Conservation (phyloP, 2,888 invertebrate species). For the Cerceris rybyensis region DNA sequence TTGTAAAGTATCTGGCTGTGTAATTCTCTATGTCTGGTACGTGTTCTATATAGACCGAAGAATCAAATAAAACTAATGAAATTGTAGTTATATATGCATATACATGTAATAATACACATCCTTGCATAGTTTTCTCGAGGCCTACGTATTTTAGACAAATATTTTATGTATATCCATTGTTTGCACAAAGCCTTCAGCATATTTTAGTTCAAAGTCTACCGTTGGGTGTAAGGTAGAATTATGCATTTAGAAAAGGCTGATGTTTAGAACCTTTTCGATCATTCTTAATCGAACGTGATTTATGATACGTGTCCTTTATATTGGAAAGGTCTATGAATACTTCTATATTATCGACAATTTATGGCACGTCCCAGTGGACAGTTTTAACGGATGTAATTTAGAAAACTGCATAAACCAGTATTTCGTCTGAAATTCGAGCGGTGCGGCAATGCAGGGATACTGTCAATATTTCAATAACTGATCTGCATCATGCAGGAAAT, state of each 20-base stretch:
- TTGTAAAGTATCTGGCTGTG: constrained; percentile 41
- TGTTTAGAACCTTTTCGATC: constrained; percentile 34
- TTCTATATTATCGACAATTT: constrained; percentile 49
- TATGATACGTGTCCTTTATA: constrained; percentile 45
- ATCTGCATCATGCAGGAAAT: constrained; percentile 50
- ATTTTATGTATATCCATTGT: constrained; percentile 37
- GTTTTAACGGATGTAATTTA: constrained; percentile 60
- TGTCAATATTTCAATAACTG: constrained; percentile 58
- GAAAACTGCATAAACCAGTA: constrained; percentile 55
- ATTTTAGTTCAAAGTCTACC: constrained; percentile 46
- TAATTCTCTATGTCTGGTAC: constrained; percentile 33
- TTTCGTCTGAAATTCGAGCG: constrained; percentile 55
- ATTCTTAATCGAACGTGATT: constrained; percentile 46
- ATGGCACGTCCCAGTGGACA: constrained; percentile 46
- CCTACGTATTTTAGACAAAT: constrained; percentile 38
- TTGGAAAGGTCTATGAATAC: constrained; percentile 67
- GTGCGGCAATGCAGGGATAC: constrained; percentile 59
- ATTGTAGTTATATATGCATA: constrained; percentile 40
- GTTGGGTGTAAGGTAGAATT: constrained; percentile 35
- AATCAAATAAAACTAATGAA: constrained; percentile 60
- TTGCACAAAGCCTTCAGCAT: constrained; percentile 39
- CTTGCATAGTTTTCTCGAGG: constrained; percentile 42
- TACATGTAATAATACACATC: constrained; percentile 18
- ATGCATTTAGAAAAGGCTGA: constrained; percentile 45
- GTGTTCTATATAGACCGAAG: constrained; percentile 33